Conservation (phyloP, 2,113 vertebrate species). For the Pelvicachromis taeniatus region DNA sequence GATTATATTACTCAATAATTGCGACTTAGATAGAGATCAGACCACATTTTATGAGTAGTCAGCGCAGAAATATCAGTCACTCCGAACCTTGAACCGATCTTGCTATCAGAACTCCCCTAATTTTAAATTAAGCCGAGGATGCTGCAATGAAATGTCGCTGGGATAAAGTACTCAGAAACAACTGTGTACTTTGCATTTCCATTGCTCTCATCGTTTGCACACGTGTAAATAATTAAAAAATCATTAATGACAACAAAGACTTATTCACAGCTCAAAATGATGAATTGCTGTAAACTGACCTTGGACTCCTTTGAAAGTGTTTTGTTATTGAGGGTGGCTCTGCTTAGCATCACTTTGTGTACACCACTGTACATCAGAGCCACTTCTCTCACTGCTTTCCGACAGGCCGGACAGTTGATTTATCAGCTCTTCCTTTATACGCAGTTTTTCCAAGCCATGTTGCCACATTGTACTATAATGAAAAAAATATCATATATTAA, state of each 20-base stretch:
- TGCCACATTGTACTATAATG: conserved; percentile 6
- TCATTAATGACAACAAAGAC: neutral
- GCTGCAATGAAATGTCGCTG: neutral
- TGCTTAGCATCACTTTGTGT: conserved; percentile 34
- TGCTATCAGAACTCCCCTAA: neutral
- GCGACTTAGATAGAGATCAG: neutral
- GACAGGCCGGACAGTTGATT: neutral
- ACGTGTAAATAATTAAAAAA: conserved; percentile 2
- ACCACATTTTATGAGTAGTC: neutral
- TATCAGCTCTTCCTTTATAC: neutral
- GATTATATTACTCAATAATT: neutral
- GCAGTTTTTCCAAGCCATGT: conserved; percentile 16
- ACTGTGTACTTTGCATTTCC: neutral
- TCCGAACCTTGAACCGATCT: neutral
- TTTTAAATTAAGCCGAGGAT: accelerated
- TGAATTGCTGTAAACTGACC: neutral
- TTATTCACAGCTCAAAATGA: neutral
- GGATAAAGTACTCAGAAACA: neutral
- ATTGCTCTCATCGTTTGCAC: neutral
- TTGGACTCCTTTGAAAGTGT: conserved; percentile 20
- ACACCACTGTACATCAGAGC: neutral
- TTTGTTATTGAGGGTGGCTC: conserved; percentile 19
- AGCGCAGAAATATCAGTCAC: accelerated
- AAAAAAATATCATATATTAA: conserved; percentile 1
- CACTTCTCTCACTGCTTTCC: neutral